Base-by-base conservation (phyloP, 2,113 vertebrate genomes). In the Bubo blakistoni region DNA sequence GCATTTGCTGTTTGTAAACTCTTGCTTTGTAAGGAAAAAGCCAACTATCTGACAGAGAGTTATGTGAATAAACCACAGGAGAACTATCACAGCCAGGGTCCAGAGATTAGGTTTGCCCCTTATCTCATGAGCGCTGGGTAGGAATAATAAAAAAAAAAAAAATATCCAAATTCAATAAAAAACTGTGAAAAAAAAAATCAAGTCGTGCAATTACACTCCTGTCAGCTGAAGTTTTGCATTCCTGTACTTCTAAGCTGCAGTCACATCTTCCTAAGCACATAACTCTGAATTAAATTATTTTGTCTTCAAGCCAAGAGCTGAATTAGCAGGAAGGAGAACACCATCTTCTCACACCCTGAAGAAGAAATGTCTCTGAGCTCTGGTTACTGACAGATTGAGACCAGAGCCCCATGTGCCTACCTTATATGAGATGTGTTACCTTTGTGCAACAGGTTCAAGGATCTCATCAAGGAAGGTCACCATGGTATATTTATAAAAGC, bases 221-320 rank as follows among this genome's bases (percentile, higher is more conserved):
- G 74, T 95, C 94, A 94, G 96, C 89, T 96, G 74, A 87, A 95
- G 88, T 91, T 94, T 84, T 89, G 10, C 49, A 77, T 94, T 95
- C 74, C 10, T 85, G 30, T 72, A 32, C 44, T 95, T 80, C 62
- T 51, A 82, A 87, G 38, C 54, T 82, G 88, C 73, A 78, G 91
- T 71, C 78, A 88, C 30, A 71, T 95, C 89, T 73, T 97, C 81
- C 47, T 74, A 86, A 90, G 47, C 29, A 83, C 81, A 91, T 86
- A 92, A 58, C 51, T 94, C 78, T 2, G 32, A 95, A 92, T 89
- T 90, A 85, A 90, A 86, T 95, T 91, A 47, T 92, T 96, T 91
- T 96, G 89, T 81, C 47, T 91, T 47, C 29, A 59, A 91, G 89
- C 87, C 94, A 96, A 93, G 54, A 91, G 78, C 85, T 96, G 92